Conservation (phyloP, 2,113 vertebrate genomes). For the Ictidomys tridecemlineatus region DNA sequence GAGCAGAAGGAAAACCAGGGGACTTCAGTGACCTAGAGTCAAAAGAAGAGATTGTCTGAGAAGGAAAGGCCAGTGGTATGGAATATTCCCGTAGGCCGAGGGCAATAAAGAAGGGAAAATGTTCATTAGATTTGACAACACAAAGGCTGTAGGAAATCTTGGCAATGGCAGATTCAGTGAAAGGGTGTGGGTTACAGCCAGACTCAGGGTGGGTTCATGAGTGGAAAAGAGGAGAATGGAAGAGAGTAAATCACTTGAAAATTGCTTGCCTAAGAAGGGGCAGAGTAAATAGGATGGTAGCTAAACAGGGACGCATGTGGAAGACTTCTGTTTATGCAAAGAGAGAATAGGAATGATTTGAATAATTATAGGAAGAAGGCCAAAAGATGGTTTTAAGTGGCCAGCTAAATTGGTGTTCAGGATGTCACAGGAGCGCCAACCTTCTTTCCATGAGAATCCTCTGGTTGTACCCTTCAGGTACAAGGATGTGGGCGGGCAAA, state of each 20-base stretch:
- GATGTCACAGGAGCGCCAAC: neutral
- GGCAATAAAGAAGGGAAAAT: neutral
- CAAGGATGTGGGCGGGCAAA: neutral
- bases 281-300: neutral
- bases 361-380: too few relatives aligned
- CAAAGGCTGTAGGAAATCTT: neutral
- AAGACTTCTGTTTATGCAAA: neutral
- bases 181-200: neutral
- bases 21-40: neutral
- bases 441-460: neutral
- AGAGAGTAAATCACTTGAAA: neutral
- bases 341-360: neutral
- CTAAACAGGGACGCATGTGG: too few relatives aligned
- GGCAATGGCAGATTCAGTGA: neutral
- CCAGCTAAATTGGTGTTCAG: neutral
- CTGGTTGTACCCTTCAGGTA: neutral
- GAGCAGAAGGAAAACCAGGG: neutral
- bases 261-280: neutral
- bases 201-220: too few relatives aligned
- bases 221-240: neutral
- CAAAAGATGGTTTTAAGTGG: neutral
- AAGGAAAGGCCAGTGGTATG: neutral
- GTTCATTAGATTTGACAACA: neutral
- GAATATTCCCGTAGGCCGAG: neutral
- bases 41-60: neutral